Evolutionary conservation across 2,888 invertebrate species (phyloP).

Genomic region (Argyra leucocephala): DNA sequence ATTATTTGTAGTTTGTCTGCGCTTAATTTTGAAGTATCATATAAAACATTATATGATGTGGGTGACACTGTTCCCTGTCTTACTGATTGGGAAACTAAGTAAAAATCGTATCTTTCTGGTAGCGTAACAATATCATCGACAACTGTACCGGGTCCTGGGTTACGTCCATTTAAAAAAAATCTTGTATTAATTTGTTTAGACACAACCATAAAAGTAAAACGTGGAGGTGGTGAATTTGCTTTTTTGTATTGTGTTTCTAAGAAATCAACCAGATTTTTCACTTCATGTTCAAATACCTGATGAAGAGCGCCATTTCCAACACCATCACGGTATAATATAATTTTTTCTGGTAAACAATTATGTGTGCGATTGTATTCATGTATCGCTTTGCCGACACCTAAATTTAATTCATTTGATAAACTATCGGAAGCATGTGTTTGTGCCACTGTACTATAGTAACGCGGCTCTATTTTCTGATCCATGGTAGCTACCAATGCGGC

Average conservation of each 20-base stretch:
- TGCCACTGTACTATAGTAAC: slow-evolving; percentile 65
- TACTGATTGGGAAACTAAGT: slow-evolving; percentile 76
- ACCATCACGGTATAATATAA: slow-evolving; percentile 83
- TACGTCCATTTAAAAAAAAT: slow-evolving; percentile 51
- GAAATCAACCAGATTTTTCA: slow-evolving; percentile 51
- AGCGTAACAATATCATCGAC: slow-evolving; percentile 77
- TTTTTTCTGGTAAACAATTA: slow-evolving; percentile 53
- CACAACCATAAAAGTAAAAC: slow-evolving; percentile 72
- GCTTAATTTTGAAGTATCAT: slow-evolving; percentile 57
- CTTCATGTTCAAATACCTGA: slow-evolving; percentile 68
- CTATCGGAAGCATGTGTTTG: slow-evolving; percentile 67
- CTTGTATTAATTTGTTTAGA: slow-evolving; percentile 79
- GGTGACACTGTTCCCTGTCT: slow-evolving; percentile 85
- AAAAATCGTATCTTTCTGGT: slow-evolving; percentile 81
- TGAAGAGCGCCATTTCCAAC: slow-evolving; percentile 85
- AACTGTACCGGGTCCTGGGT: slow-evolving; percentile 79
- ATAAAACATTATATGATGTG: slow-evolving; percentile 78
- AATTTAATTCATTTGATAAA: slow-evolving; percentile 59
- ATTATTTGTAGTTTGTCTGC: slow-evolving; percentile 73
- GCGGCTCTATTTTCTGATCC: slow-evolving; percentile 49
- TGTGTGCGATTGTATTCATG: slow-evolving; percentile 35
- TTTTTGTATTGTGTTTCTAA: slow-evolving; percentile 48
- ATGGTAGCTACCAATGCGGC: slow-evolving; percentile 73
- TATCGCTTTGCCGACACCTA: slow-evolving; percentile 48
- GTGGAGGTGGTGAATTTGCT: slow-evolving; percentile 36